Conservation (phyloP, 2,888 invertebrate genomes). For the Ornithoptera alexandrae region DNA sequence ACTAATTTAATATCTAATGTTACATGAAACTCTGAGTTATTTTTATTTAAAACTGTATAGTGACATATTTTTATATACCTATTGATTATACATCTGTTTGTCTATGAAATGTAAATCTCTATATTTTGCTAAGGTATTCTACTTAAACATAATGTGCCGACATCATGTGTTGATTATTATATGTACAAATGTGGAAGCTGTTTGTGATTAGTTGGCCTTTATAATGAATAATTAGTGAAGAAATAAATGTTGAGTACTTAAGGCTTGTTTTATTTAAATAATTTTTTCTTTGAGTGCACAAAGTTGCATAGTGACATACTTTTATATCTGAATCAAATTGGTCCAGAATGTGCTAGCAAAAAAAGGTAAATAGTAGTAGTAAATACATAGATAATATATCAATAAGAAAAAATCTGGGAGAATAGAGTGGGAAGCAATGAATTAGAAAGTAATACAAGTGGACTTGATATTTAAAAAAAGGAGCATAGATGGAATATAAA, state of each 20-base stretch:
- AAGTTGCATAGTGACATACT: not conserved
- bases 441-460: too few species aligned
- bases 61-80: slow-evolving; percentile 29
- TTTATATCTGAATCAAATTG: too few species aligned
- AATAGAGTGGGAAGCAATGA: too few species aligned
- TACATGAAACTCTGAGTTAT: slow-evolving; percentile 11
- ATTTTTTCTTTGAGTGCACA: not conserved
- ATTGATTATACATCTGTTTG: slow-evolving; percentile 21
- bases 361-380: too few species aligned
- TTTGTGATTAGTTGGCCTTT: slow-evolving; percentile 22
- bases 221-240: slow-evolving; percentile 11
- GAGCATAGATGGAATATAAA: too few species aligned
- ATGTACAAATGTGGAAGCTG: slow-evolving; percentile 13
- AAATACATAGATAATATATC: too few species aligned
- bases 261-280: slow-evolving; percentile 11
- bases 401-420: too few species aligned
- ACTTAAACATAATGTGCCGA: slow-evolving; percentile 20
- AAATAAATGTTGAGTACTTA: slow-evolving; percentile 30
- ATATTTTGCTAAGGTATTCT: slow-evolving; percentile 12
- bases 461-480: too few species aligned
- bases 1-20: slow-evolving; percentile 21
- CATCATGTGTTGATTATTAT: slow-evolving; percentile 10
- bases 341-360: too few species aligned
- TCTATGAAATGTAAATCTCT: not conserved
- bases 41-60: slow-evolving; percentile 21